These are phyloP conservation scores for Micrastur ruficollis DNA, from an alignment of 2,797 vertebrate species.

Conservation along the genomic window DNA sequence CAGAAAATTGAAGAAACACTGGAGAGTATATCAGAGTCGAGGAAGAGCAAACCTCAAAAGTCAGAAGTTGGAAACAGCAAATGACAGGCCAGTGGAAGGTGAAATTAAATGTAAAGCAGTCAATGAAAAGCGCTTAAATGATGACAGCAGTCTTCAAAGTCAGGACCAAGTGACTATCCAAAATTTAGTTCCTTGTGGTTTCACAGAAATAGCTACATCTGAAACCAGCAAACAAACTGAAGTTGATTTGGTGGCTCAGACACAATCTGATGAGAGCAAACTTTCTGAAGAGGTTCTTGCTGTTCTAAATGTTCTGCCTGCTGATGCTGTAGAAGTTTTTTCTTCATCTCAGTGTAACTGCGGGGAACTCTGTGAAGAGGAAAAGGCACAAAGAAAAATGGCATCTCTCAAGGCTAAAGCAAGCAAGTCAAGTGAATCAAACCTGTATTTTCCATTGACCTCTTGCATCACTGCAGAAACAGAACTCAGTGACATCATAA, in stretches of 20 bases:
- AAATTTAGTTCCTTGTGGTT: not conserved
- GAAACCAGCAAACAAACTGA: conserved; percentile 20
- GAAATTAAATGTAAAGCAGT: conserved; percentile 36
- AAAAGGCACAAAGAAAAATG: conserved; percentile 82
- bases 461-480: conserved; percentile 90
- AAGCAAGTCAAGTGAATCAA: conserved; percentile 46
- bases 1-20: conserved; percentile 93
- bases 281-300: conserved; percentile 62
- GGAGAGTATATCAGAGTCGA: conserved; percentile 81
- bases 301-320: conserved; percentile 78
- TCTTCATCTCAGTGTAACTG: conserved; percentile 37
- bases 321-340: conserved; percentile 73
- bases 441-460: conserved; percentile 87
- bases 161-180: conserved; percentile 26
- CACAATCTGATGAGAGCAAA: conserved; percentile 38
- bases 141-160: not conserved
- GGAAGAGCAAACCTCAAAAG: conserved; percentile 44
- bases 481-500: conserved; percentile 86
- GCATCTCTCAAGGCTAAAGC: conserved; percentile 83
- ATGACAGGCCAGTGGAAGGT: conserved; percentile 34
- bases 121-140: conserved; percentile 3
- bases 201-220: not conserved
- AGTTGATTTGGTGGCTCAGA: not conserved
- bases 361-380: conserved; percentile 76
- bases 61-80: conserved; percentile 33